Evolutionary conservation across 2,888 invertebrate genomes (phyloP), one percentile per base, ranked within the genome.

Genomic region (Rhamphomyia laevipes): DNA sequence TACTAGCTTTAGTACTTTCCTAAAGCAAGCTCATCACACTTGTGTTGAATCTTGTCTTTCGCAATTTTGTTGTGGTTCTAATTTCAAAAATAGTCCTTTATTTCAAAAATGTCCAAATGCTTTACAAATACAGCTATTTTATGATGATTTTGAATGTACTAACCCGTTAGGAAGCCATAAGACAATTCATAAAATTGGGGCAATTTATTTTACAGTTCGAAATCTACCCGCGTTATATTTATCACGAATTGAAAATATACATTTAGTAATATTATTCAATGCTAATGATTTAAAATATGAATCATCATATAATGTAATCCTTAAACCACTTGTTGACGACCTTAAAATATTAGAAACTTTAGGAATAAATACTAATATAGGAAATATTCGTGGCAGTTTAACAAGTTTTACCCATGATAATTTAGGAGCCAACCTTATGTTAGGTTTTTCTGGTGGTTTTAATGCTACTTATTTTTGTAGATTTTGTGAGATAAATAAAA

Each of bases 151-250:
- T 16, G 51, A 53, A 35, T 31, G 46, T 16, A 50, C 50, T 2
- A 53, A 53, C 38, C 51, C 53, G 4, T 46, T 53, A 30, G 51
- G 51, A 12, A 49, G 50, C 37, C 51, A 48, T 18, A 50, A 46
- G n/a, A 50, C 50, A 38, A 48, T 54, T 30, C 51, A 54, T 33
- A 54, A 54, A 46, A 42, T 54, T 23, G 52, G 53, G 10, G 53
- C 50, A 11, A 50, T 54, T 35, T 52, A 53, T 42, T 46, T 53
- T 41, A 45, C 42, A 16, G 23, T 49, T 21, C 45, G 46, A 47
- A 49, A 51, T 47, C 17, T 53, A 31, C 51, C 53, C 2, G 31
- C 42, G 11, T 44, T 37, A 45, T 49, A 45, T 45, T 23, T 45
- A 31, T 51, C 51, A 27, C 40, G 40, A 42, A 13, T 53, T 44